Evolutionary conservation across 2,113 vertebrate genomes (phyloP).

Genomic region (Pleuronectes platessa): DNA sequence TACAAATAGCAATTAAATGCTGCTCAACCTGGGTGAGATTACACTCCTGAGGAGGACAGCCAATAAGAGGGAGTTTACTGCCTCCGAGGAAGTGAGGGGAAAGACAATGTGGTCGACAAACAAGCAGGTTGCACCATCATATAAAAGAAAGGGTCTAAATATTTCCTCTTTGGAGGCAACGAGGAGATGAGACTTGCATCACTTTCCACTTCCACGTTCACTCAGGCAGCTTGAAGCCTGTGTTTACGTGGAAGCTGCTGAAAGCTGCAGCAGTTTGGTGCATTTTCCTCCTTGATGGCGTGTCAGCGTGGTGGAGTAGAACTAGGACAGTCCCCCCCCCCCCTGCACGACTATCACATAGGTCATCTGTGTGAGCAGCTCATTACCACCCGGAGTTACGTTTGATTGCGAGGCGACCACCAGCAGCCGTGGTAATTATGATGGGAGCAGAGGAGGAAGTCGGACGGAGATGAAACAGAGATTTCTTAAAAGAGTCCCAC

Average conservation of each 20-base stretch:
- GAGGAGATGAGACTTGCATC: constrained; percentile 1
- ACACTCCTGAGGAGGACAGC: constrained; percentile 66
- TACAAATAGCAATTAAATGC: constrained; percentile 79
- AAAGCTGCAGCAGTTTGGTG: background rate
- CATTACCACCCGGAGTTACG: background rate
- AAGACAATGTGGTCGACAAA: constrained; percentile 47
- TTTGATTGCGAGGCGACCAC: background rate
- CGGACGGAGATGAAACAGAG: background rate
- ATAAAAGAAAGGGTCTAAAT: background rate
- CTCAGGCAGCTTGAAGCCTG: background rate
- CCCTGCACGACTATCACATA: background rate
- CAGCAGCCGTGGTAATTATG: background rate
- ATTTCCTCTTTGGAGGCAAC: background rate
- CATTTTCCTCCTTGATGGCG: background rate
- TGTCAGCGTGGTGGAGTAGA: background rate
- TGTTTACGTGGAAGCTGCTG: background rate
- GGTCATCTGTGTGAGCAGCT: background rate
- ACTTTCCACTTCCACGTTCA: background rate
- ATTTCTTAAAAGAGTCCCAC: background rate
- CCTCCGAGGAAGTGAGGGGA: constrained; percentile 39
- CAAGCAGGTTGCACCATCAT: constrained; percentile 7
- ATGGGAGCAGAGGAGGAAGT: background rate
- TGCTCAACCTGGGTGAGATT: constrained; percentile 76
- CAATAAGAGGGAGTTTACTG: constrained; percentile 67
- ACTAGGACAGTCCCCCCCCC: too few species aligned